Percentiles rank a stretch among this genome's conserved stretches.
Evolutionary conservation across 2,797 vertebrate species (phyloP).

Genomic region (Mormyrops attenuatus): DNA sequence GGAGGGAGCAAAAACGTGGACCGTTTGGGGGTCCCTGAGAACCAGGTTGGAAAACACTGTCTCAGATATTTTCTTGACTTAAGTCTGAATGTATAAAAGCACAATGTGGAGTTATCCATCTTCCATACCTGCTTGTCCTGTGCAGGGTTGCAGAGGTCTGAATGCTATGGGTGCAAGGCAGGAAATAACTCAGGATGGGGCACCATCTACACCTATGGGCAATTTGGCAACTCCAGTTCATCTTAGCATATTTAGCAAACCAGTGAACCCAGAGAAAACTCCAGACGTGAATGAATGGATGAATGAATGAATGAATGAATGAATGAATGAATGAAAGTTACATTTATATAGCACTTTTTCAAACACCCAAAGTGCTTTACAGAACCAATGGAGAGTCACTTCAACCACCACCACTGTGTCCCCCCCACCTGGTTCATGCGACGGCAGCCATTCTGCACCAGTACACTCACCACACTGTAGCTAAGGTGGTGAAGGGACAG

Average conservation of each 20-base stretch:
- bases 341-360: background rate
- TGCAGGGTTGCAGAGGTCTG: background rate
- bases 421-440: too few relatives aligned
- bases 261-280: background rate
- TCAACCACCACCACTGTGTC: background rate
- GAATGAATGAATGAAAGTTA: background rate
- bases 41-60: too few relatives aligned
- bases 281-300: background rate
- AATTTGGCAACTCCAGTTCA: background rate
- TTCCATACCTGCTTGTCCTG: background rate
- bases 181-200: background rate
- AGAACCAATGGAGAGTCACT: background rate
- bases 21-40: too few relatives aligned
- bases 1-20: too few relatives aligned
- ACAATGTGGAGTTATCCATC: background rate
- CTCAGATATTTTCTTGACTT: too few relatives aligned
- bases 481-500: too few relatives aligned
- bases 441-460: too few relatives aligned
- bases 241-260: background rate
- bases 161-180: background rate
- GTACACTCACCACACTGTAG: too few relatives aligned
- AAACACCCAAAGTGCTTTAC: background rate
- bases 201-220: background rate
- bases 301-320: background rate
- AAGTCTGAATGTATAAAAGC: background rate